Conservation (phyloP, 2,888 invertebrate genomes). For the Lasioglossum oenotherae region DNA sequence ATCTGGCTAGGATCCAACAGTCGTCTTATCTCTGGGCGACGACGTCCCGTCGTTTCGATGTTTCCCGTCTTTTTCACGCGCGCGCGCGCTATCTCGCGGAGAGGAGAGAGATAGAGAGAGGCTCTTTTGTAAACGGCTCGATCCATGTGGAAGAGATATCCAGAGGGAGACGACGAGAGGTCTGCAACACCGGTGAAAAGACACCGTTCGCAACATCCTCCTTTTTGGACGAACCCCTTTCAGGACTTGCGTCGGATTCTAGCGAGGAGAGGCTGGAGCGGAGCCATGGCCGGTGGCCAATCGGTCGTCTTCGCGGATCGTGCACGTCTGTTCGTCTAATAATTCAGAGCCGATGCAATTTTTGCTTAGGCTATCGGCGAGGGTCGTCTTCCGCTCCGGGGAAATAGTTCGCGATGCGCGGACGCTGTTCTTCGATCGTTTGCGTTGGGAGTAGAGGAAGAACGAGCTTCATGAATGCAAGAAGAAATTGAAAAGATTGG, state of each 20-base stretch:
- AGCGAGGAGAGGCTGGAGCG: conserved; percentile 67
- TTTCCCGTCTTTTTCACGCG: conserved; percentile 42
- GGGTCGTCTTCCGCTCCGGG: conserved; percentile 18
- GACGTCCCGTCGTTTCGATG: conserved; percentile 47
- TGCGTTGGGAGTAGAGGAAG: no score
- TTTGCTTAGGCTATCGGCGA: conserved; percentile 28
- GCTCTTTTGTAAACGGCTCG: conserved; percentile 16
- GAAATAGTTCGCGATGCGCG: neutral
- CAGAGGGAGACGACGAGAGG: neutral
- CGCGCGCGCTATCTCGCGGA: conserved; percentile 20
- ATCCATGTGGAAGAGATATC: conserved; percentile 32
- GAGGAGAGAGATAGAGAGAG: neutral
- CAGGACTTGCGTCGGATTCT: conserved; percentile 68
- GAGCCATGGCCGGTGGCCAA: conserved; percentile 75
- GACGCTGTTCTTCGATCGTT: no score
- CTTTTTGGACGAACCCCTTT: conserved; percentile 39
- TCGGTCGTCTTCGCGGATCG: conserved; percentile 52
- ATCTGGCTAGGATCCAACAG: conserved; percentile 65
- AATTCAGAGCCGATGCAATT: conserved; percentile 59
- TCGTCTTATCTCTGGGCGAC: conserved; percentile 54
- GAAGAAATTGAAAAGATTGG: no score
- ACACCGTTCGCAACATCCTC: conserved; percentile 18
- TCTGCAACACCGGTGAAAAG: conserved; percentile 4
- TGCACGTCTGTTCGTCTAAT: conserved; percentile 45
- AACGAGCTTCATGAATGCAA: no score